A percentile compares a stretch with the other conserved stretches of the same genome.
phyloP scores from a whole-genome alignment of 2,888 invertebrate species.

The Patella ulyssiponensis region DNA sequence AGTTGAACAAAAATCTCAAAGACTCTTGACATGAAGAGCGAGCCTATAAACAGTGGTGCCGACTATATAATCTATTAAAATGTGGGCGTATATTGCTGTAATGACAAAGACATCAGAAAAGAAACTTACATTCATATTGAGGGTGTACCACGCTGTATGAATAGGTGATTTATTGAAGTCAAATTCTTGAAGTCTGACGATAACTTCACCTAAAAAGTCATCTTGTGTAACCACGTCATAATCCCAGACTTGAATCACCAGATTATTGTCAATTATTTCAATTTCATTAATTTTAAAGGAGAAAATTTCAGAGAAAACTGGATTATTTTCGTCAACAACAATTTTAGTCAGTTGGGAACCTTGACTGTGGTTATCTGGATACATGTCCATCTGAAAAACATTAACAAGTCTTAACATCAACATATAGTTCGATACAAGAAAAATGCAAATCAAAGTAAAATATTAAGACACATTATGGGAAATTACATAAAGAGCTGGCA shows the following conservation, averaged over 20 bases:
- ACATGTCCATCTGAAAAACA: slow-evolving; percentile 52
- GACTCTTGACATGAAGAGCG: no score
- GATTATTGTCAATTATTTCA: slow-evolving; percentile 45
- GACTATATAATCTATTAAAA: no score
- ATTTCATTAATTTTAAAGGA: slow-evolving; percentile 55
- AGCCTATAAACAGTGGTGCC: no score
- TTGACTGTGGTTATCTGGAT: slow-evolving; percentile 50
- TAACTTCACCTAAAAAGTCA: slow-evolving; percentile 65
- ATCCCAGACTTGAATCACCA: slow-evolving; percentile 64
- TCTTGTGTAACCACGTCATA: slow-evolving; percentile 56
- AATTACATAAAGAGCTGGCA: no score
- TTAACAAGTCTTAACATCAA: no score
- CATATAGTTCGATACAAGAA: no score
- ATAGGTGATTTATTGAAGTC: slow-evolving; percentile 54
- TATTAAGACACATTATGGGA: no score
- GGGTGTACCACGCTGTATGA: slow-evolving; percentile 61
- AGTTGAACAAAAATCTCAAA: no score
- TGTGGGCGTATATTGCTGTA: neutral
- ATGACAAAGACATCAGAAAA: neutral
- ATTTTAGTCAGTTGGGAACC: slow-evolving; percentile 53
- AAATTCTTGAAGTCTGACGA: slow-evolving; percentile 53
- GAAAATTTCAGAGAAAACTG: slow-evolving; percentile 66
- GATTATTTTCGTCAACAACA: slow-evolving; percentile 52
- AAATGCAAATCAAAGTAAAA: no score
- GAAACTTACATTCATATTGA: slow-evolving; percentile 60